Percentiles rank a stretch among this genome's conserved stretches.
These are phyloP conservation scores for Chymomyza caudatula DNA, from an alignment of 2,888 invertebrate species.

Conservation along the genomic window DNA sequence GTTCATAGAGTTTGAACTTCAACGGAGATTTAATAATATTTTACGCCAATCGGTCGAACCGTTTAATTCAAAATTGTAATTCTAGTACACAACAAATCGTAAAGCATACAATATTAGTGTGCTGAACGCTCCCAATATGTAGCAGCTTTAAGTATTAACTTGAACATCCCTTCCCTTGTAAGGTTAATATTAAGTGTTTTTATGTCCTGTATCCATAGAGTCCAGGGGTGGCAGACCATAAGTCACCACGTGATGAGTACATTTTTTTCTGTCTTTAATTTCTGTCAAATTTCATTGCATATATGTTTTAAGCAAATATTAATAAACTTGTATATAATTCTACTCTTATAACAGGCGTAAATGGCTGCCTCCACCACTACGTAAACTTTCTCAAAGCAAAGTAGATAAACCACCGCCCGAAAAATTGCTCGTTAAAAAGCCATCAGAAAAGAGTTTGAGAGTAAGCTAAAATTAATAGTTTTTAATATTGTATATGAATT, in stretches of 20 bases:
- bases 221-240: no score
- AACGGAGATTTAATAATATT: no score
- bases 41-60: no score
- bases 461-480: conserved; percentile 81
- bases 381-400: conserved; percentile 93
- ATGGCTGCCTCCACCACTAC: conserved; percentile 92
- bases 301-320: no score
- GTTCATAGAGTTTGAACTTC: no score
- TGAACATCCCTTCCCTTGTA: background rate
- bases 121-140: background rate
- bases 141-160: background rate
- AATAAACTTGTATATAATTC: background rate
- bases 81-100: no score
- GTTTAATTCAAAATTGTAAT: no score
- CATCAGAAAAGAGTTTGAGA: conserved; percentile 91
- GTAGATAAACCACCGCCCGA: conserved; percentile 84
- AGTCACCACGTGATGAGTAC: no score
- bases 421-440: conserved; percentile 86
- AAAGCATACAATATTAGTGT: no score
- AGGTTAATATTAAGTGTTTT: background rate
- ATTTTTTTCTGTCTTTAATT: conserved; percentile 4
- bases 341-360: conserved; percentile 83
- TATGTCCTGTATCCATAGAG: no score
- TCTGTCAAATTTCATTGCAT: no score
- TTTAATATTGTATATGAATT: no score